phyloP scores from a whole-genome alignment of 2,113 vertebrate genomes.

The Lethenteron reissneri region DNA sequence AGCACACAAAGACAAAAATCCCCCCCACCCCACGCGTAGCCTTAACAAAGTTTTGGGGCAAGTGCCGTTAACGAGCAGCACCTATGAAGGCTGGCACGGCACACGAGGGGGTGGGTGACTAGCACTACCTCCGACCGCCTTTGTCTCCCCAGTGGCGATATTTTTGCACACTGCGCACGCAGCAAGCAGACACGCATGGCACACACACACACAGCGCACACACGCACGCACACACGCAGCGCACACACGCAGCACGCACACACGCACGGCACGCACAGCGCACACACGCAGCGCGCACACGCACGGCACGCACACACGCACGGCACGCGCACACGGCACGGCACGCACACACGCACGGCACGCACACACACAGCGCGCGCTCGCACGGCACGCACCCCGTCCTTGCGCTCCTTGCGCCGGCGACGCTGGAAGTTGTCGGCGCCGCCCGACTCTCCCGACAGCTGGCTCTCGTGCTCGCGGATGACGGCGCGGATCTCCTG shows the following conservation, averaged over 20 bases:
- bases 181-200: neutral
- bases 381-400: neutral
- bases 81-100: no score
- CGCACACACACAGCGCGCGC: neutral
- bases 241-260: neutral
- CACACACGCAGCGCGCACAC: neutral
- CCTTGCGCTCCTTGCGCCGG: neutral
- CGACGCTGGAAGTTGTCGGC: neutral
- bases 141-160: no score
- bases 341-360: neutral
- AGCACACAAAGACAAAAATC: no score
- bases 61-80: no score
- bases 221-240: neutral
- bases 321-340: neutral
- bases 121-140: no score
- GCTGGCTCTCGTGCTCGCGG: slow-evolving; percentile 79
- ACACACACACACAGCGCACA: neutral
- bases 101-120: no score
- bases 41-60: no score
- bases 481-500: slow-evolving; percentile 82
- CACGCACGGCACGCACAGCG: neutral
- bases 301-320: neutral
- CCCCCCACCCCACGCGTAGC: no score
- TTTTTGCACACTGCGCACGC: neutral
- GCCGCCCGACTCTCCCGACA: slow-evolving; percentile 29